Conservation (phyloP, 2,113 vertebrate genomes). For the Lepisosteus oculatus region DNA sequence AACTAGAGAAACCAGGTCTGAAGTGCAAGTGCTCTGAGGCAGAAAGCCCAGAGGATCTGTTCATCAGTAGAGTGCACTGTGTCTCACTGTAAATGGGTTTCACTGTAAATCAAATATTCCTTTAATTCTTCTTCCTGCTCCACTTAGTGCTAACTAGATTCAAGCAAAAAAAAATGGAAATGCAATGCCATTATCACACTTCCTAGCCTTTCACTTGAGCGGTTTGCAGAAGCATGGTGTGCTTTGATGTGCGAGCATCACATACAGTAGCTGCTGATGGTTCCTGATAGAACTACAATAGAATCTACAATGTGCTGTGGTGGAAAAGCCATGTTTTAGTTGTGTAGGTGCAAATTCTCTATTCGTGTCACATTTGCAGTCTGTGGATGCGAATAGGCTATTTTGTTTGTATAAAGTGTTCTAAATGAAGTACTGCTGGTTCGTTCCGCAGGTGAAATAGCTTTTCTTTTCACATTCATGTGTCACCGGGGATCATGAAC, state of each 20-base stretch:
- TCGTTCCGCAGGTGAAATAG: too few species aligned
- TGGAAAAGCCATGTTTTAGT: background rate
- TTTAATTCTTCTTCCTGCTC: conserved; percentile 4
- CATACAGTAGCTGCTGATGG: too few species aligned
- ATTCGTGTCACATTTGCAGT: too few species aligned
- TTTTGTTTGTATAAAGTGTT: too few species aligned
- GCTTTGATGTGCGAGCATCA: too few species aligned
- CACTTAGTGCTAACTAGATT: background rate
- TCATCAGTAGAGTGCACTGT: background rate
- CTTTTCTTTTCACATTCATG: too few species aligned
- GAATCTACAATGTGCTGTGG: too few species aligned
- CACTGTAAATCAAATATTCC: background rate
- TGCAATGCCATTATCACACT: background rate
- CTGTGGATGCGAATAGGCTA: too few species aligned
- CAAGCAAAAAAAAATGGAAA: background rate
- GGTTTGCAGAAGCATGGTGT: background rate
- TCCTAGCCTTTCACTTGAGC: background rate
- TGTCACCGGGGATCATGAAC: too few species aligned
- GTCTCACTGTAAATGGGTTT: background rate
- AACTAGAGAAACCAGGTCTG: background rate
- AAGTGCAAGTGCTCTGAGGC: background rate
- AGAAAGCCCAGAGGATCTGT: background rate
- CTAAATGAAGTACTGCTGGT: too few species aligned
- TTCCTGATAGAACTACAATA: too few species aligned
- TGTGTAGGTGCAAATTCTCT: background rate